Evolutionary conservation across 2,797 vertebrate species (phyloP).

Genomic region (Hoplostethus atlanticus): DNA sequence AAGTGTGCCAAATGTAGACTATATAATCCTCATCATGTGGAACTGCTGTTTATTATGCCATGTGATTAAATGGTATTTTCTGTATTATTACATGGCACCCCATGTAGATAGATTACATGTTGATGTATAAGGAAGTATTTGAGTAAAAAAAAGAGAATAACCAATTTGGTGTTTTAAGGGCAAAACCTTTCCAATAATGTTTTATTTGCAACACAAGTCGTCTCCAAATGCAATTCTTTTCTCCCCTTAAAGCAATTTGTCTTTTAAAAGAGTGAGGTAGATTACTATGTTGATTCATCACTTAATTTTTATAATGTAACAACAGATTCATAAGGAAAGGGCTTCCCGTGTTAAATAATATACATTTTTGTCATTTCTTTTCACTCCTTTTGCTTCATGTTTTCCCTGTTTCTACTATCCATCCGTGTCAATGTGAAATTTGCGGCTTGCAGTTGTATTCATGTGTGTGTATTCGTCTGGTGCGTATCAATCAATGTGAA

Average conservation of each 20-base stretch:
- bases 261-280: conserved; percentile 31
- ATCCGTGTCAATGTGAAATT: conserved; percentile 55
- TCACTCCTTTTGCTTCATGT: conserved; percentile 28
- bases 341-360: conserved; percentile 65
- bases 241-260: conserved; percentile 43
- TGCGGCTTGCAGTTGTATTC: conserved; percentile 70
- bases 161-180: not conserved
- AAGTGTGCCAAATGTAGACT: conserved; percentile 38
- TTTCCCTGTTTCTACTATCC: conserved; percentile 31
- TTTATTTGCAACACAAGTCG: conserved; percentile 28
- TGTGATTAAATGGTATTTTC: conserved; percentile 83
- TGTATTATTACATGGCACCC: conserved; percentile 21
- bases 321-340: conserved; percentile 62
- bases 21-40: conserved; percentile 78
- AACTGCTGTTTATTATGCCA: conserved; percentile 73
- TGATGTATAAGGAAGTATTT: conserved; percentile 35
- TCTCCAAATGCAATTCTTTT: conserved; percentile 45
- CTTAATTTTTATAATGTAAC: conserved; percentile 68
- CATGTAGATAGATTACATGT: conserved; percentile 22
- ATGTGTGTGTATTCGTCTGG: conserved; percentile 41
- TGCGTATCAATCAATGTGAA: not conserved
- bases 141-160: conserved; percentile 18
- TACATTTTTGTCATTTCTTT: conserved; percentile 55
- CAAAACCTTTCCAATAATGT: conserved; percentile 16
- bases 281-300: conserved; percentile 62